Conservation (phyloP, 2,797 vertebrate genomes). For the Selene dorsalis region DNA sequence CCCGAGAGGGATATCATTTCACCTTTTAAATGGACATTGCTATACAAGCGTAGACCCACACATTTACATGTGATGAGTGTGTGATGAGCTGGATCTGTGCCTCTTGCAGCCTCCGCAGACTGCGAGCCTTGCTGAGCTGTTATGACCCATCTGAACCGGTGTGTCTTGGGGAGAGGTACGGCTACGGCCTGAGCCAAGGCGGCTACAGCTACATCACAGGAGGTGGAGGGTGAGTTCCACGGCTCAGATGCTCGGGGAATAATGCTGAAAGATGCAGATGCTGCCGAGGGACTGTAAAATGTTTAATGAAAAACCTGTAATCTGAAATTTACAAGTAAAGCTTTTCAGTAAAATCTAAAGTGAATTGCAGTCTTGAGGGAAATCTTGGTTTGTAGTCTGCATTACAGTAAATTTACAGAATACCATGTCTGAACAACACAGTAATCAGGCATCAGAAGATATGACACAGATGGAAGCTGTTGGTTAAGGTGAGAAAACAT, state of each 20-base stretch:
- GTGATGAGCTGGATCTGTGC: conserved; percentile 57
- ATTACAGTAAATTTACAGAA: conserved; percentile 12
- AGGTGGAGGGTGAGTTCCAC: conserved; percentile 92
- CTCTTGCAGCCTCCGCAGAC: conserved; percentile 88
- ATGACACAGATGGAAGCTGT: not conserved
- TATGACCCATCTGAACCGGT: conserved; percentile 89
- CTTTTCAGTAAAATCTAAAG: conserved; percentile 43
- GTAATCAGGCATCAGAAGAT: conserved; percentile 17
- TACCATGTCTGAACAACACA: conserved; percentile 35
- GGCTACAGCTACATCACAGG: conserved; percentile 98
- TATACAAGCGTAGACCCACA: conserved; percentile 1
- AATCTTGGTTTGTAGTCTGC: conserved; percentile 19
- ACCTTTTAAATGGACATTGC: conserved; percentile 47
- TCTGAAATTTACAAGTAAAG: conserved; percentile 68
- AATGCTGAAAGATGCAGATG: conserved; percentile 45
- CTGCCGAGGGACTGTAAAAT: conserved; percentile 45
- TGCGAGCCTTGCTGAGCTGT: conserved; percentile 92
- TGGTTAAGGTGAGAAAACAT: not conserved
- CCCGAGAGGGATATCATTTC: conserved; percentile 56
- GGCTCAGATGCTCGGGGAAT: conserved; percentile 42
- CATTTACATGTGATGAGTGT: conserved; percentile 27
- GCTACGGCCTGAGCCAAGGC: conserved; percentile 93
- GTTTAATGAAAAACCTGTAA: conserved; percentile 61
- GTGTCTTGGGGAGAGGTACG: conserved; percentile 94
- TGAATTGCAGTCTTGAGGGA: conserved; percentile 29